Evolutionary conservation across 2,113 vertebrate genomes (phyloP), one percentile per base, ranked within the genome.

Genomic region (Sinocyclocheilus anophthalmus): DNA sequence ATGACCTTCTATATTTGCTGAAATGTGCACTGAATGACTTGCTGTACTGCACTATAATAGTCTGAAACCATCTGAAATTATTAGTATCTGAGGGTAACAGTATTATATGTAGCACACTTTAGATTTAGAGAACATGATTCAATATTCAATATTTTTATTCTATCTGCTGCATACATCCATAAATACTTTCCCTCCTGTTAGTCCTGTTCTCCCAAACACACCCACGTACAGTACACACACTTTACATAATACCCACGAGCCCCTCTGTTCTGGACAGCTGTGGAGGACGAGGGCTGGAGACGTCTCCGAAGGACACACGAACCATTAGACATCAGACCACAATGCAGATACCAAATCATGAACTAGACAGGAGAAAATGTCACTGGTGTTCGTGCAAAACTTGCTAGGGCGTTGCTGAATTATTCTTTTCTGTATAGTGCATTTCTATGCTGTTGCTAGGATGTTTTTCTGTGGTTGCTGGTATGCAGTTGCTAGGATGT

Each of bases 211-310:
- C 42, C 77, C 61, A 45, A 81, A 48, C n/a, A 13, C 78, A 48
- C 79, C 59, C 79, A 81, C 59, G 61, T 45, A 67, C 39, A 48
- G 20, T 65, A 81, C 59, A 81, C 79, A 81, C 61, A 11, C 79
- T 81, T 81, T 81, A 81, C 24, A 81, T 81, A 67, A 81, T 67
- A 63, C 61, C 16, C 61, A 26, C 2, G 61, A 67, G 79, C 39
- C 22, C 79, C n/a, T 67, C 57, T 63, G 55, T 61, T 61, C 55
- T 80, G 48, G 24, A 24, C 75, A 76, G 48, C 26, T 37, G 76
- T 78, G 79, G 13, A 65, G 42, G 39, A 67, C 76, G 76, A 30
- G 76, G 50, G 48, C 76, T 55, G 50, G 33, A 77, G 26, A 77
- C 50, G 50, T 77, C 76, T 77, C 76, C 55, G 24, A 77, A 55